A percentile compares a stretch with the other conserved stretches of the same genome.
Conservation (phyloP, 2,797 vertebrate species). For the Alauda arvensis region DNA sequence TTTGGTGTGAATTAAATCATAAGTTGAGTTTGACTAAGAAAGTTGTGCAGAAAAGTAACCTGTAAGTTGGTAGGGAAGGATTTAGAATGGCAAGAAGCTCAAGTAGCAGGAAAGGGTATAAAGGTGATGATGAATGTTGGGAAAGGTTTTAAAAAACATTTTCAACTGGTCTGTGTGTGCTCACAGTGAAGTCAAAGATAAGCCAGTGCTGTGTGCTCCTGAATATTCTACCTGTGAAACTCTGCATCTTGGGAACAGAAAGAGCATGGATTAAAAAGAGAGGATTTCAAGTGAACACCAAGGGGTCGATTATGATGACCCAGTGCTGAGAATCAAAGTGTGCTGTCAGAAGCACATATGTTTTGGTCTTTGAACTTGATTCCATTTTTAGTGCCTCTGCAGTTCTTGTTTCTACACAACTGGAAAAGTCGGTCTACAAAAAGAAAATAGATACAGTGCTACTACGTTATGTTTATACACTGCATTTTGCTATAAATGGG, state of each 20-base stretch:
- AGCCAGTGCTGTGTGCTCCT: background rate
- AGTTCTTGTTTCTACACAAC: background rate
- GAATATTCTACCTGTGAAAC: conserved; percentile 6
- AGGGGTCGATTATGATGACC: background rate
- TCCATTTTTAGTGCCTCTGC: background rate
- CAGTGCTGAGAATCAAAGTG: background rate
- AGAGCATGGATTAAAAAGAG: conserved; percentile 1
- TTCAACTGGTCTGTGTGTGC: background rate
- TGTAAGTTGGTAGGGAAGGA: background rate
- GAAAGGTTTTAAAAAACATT: background rate
- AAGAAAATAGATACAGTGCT: background rate
- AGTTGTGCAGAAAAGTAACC: background rate
- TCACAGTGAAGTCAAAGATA: background rate
- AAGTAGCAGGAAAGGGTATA: background rate
- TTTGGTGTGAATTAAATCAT: background rate
- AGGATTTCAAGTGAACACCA: background rate
- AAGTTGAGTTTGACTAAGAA: background rate
- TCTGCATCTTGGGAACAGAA: background rate
- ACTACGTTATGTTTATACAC: background rate
- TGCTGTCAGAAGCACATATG: background rate
- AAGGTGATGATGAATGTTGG: background rate
- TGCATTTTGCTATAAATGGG: background rate
- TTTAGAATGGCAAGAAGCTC: background rate
- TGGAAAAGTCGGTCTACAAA: background rate
- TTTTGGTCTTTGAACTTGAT: conserved; percentile 5